Evolutionary conservation across 2,888 invertebrate genomes (phyloP), one percentile per base, ranked within the genome.

Genomic region (Furcula furcula): DNA sequence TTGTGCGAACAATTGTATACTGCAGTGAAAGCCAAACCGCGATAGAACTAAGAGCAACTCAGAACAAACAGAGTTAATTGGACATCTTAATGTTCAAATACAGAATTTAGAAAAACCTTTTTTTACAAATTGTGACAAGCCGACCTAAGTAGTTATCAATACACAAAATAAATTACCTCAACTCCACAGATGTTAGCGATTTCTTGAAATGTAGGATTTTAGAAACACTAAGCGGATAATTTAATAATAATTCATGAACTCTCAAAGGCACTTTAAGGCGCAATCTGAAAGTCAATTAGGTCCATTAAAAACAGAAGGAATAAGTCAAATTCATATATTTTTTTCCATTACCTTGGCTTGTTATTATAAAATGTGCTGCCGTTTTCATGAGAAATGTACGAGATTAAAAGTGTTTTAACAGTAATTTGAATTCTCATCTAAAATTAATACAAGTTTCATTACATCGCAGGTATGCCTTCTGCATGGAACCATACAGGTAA

Each of bases 181-280:
- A 9, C 14, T 14, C 14, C 2, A 5, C 3, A 3, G 3, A 2
- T 12, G 9, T 10, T 10, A 3, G 22, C 14, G 7, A n/a, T 14
- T 26, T 13, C 25, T 26, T 3, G 7, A 12, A 7, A 23, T 23
- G 12, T 12, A 5, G 12, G 26, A n/a, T 26, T 14, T n/a, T 14
- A 14, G 3, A 9, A n/a, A 26, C 7, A 13, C 25, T 7, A 26
- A 26, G 9, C 14, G 3, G 14, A 13, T 12, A 25, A 3, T 42
- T 45, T 34, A 19, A 41, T 29, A 37, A 41, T 34, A 44, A 36
- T 40, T 58, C 54, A 55, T 48, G 55, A 34, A 36, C 21, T 23
- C 19, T 22, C 13, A 20, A 34, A 34, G 10, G 14, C 21, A 20
- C 20, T 16, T 12, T 2, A 10, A 20, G 13, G 12, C 27, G 31